phyloP scores from a whole-genome alignment of 2,888 invertebrate genomes.

The Nysson spinosus region DNA sequence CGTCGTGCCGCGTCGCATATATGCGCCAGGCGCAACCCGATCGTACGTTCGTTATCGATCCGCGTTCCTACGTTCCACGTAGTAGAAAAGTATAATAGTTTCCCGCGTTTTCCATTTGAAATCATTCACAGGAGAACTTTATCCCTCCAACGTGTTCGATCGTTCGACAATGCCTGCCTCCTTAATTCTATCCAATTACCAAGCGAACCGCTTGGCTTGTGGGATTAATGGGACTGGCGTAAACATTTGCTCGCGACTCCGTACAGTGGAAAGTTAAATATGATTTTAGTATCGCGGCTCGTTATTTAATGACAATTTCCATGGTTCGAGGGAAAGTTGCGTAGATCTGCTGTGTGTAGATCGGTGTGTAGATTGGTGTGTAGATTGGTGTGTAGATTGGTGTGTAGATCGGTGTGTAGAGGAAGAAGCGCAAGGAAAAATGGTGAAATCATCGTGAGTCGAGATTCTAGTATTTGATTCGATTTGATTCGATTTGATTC shows the following conservation, averaged over 20 bases:
- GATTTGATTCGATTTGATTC: too few species aligned
- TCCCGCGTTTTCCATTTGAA: constrained; percentile 31
- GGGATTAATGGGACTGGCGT: too few species aligned
- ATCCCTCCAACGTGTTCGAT: too few species aligned
- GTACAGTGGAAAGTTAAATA: constrained; percentile 17
- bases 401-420: background rate
- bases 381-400: too few species aligned
- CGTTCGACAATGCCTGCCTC: too few species aligned
- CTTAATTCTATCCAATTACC: too few species aligned
- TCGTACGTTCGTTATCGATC: constrained; percentile 48
- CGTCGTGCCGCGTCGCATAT: too few species aligned
- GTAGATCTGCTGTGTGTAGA: background rate
- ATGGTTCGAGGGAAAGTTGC: background rate
- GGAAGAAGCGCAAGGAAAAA: constrained; percentile 15
- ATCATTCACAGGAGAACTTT: too few species aligned
- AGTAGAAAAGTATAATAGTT: too few species aligned
- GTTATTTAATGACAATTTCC: background rate
- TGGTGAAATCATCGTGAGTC: constrained; percentile 23
- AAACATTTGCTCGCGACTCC: constrained; percentile 18
- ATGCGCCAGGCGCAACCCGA: constrained; percentile 45
- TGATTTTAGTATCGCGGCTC: too few species aligned
- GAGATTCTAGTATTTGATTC: background rate
- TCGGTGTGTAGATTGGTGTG: too few species aligned
- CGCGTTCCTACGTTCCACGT: constrained; percentile 8
- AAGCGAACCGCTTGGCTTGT: too few species aligned